A percentile compares a stretch with the other conserved stretches of the same genome.
These are phyloP conservation scores for Lasioglossum lativentre DNA, from an alignment of 2,888 invertebrate genomes.

Conservation along the genomic window DNA sequence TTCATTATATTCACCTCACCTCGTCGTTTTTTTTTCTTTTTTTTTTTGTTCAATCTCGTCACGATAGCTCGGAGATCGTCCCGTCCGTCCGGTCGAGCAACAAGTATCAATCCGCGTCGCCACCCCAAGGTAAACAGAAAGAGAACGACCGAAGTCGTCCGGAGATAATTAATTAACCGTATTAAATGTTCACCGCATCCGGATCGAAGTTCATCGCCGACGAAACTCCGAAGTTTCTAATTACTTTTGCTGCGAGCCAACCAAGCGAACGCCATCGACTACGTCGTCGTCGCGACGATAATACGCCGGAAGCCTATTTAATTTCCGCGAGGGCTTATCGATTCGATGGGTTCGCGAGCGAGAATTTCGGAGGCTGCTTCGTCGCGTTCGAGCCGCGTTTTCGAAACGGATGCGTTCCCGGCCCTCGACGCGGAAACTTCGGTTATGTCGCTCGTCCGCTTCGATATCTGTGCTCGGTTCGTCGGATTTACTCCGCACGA, in stretches of 20 bases:
- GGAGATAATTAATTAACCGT: background rate
- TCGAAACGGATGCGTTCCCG: background rate
- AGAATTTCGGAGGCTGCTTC: background rate
- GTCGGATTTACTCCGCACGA: background rate
- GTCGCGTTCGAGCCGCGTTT: background rate
- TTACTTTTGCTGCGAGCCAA: slow-evolving; percentile 15
- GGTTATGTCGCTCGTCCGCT: background rate
- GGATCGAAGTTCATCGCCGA: background rate
- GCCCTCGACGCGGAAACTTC: slow-evolving; percentile 12
- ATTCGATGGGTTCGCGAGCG: slow-evolving; percentile 1
- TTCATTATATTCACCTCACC: background rate
- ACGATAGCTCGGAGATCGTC: background rate
- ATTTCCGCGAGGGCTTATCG: slow-evolving; percentile 19
- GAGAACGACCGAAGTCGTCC: background rate
- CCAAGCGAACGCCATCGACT: slow-evolving; percentile 10
- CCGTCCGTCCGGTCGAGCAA: background rate
- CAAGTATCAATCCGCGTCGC: background rate
- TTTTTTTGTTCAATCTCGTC: no score
- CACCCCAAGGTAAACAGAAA: background rate
- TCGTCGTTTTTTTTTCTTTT: background rate
- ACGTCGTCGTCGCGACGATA: background rate
- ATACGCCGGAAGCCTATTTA: slow-evolving; percentile 16
- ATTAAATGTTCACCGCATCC: background rate
- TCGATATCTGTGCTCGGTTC: background rate
- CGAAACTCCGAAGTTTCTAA: slow-evolving; percentile 30